Base-by-base conservation (phyloP, 2,888 invertebrate species). In the Caradrina kadenii region DNA sequence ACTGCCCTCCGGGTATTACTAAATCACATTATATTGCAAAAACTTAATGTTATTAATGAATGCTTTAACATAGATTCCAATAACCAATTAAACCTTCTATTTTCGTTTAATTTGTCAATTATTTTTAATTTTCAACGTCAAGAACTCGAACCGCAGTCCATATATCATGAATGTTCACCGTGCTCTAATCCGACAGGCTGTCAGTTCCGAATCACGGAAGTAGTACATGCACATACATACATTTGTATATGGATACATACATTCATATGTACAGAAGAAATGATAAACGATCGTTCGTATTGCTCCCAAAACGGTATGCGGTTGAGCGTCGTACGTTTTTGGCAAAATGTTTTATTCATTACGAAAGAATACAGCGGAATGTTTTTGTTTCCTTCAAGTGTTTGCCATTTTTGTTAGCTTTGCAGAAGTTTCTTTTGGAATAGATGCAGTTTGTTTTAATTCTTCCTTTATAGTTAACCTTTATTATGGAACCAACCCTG, bases 331-430 rank as follows among this genome's bases (percentile, higher is more conserved):
- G 73, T 79, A 76, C 86, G 69, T 82, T 93, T 94, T 94, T 90
- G 94, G 93, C 89, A 85, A 91, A 87, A 94, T 94, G 92, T 94
- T 89, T 94, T 89, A 94, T 94, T 94, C 93, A 93, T 93, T 80
- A 79, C 88, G 87, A 91, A 91, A 90, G 88, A 89, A 89, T 90
- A 90, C 85, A 87, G 86, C 86, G 75, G 81, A 80, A 80, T 85
- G 84, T 77, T 83, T 79, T 84, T 84, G 49, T 58, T 26, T 54
- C 11, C 68, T 68, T 54, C 61, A 70, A 55, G 56, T 71, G 61
- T 19, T 50, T 67, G 26, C 48, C 31, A 45, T 72, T 65, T 69
- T 68, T 31, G 66, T 53, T 55, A 61, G 58, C 48, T 73, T 63
- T 48, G 13, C 26, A 17, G 53, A 39, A 48, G 26, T 68, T 54